A percentile compares a stretch with the other conserved stretches of the same genome.
phyloP scores from a whole-genome alignment of 2,113 vertebrate species.

The Chaetodon trifascialis region DNA sequence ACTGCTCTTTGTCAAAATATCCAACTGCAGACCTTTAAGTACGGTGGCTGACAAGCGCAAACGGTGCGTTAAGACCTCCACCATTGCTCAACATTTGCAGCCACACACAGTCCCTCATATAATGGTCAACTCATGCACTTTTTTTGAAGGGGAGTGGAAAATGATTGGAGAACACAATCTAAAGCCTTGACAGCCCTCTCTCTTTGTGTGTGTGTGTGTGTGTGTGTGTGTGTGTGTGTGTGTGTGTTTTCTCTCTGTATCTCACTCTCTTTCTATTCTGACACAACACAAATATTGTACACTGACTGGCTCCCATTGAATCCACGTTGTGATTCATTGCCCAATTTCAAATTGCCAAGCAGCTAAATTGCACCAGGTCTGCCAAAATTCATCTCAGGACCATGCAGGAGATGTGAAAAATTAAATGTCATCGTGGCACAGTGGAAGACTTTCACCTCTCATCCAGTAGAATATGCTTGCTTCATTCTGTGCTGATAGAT shows the following conservation, averaged over 20 bases:
- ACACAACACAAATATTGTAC: slow-evolving; percentile 99
- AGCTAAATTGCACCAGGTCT: slow-evolving; percentile 99
- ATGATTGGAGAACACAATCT: slow-evolving; percentile 91
- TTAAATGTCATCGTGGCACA: slow-evolving; percentile 99
- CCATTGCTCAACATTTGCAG: slow-evolving; percentile 84
- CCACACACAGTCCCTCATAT: slow-evolving; percentile 73
- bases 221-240: not conserved
- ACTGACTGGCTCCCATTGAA: slow-evolving; percentile 99
- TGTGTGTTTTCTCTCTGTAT: slow-evolving; percentile 21
- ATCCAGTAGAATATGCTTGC: slow-evolving; percentile 95
- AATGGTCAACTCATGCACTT: slow-evolving; percentile 64
- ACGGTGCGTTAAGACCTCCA: slow-evolving; percentile 97
- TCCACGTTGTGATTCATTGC: slow-evolving; percentile 99
- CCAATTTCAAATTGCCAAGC: slow-evolving; percentile 99
- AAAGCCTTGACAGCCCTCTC: slow-evolving; percentile 84
- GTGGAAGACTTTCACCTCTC: slow-evolving; percentile 99
- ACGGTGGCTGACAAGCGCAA: too few relatives aligned
- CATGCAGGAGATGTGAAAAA: slow-evolving; percentile 99
- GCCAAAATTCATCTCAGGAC: slow-evolving; percentile 99
- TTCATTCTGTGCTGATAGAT: slow-evolving; percentile 99
- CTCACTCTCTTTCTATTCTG: slow-evolving; percentile 84
- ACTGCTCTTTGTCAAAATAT: slow-evolving; percentile 99
- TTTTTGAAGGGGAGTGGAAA: slow-evolving; percentile 75
- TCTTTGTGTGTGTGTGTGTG: slow-evolving; percentile 18
- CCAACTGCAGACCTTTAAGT: slow-evolving; percentile 93